Base-by-base conservation (phyloP, 2,888 invertebrate genomes). In the Lapara coniferarum region DNA sequence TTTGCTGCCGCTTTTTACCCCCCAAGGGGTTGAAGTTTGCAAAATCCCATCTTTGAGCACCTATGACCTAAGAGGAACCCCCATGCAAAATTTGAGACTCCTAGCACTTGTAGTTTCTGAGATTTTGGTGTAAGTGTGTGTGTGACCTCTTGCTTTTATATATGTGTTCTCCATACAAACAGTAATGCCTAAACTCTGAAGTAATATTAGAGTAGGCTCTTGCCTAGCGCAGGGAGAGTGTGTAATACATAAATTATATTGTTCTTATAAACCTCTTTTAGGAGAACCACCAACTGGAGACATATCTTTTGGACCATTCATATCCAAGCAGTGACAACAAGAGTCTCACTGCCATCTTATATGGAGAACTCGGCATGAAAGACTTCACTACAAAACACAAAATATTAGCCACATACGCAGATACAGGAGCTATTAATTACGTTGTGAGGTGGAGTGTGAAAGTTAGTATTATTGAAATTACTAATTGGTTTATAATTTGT, bases 371-470 rank as follows among this genome's bases (percentile, higher is more conserved):
- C 70, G 98, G 98, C 5, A 96, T 97, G 14, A 85, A 90, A 19
- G 95, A 95, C 52, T 98, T 99, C 86, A 89, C 94, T 5, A 84
- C 93, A 37, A 97, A 97, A 84, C 98, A 99, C 87, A 90, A 94
- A 66, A 92, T 95, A 74, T 90, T 99, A 37, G 95, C 96, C 76
- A 87, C 92, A 56, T 93, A 96, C 85, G 97, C 97, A 4, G 93
- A 96, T 71, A 92, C 92, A 30, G 96, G 97, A 59, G 94, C 95
- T 73, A 95, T 99, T 10, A 96, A 97, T 85, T 99, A 99, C 91
- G 95, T 99, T 70, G 93, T 98, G 57, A 94, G 99, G 56, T 98
- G 99, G 94, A 98, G 96, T 92, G 93, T 98, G 0, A 96, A 96
- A 95, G 97, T 97, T 86, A 81, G 67, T 53, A 55, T 46, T 14